phyloP scores from a whole-genome alignment of 1,140 invertebrate genomes.

The Diabrotica virgifera region DNA sequence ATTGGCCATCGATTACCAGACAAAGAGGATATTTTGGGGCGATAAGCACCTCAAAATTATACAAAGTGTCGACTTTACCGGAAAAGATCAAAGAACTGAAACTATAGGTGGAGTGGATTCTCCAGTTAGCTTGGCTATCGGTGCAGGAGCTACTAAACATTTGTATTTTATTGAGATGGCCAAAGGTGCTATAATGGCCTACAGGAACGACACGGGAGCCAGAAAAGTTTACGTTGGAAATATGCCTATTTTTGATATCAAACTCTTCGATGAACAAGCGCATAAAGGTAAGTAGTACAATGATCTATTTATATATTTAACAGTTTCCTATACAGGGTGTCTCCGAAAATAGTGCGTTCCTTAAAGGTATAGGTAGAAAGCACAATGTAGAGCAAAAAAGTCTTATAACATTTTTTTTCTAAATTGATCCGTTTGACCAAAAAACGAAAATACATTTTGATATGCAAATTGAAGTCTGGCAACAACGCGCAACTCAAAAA shows the following conservation, averaged over 20 bases:
- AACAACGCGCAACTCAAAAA: too few relatives aligned
- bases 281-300: slow-evolving; percentile 10
- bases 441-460: too few relatives aligned
- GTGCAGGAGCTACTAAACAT: slow-evolving; percentile 47
- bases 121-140: slow-evolving; percentile 71
- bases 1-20: slow-evolving; percentile 77
- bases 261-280: slow-evolving; percentile 54
- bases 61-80: slow-evolving; percentile 73
- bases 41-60: slow-evolving; percentile 69
- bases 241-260: slow-evolving; percentile 61
- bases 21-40: slow-evolving; percentile 72
- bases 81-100: slow-evolving; percentile 63
- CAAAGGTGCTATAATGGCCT: slow-evolving; percentile 56
- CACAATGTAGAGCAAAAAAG: too few relatives aligned
- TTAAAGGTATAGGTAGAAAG: too few relatives aligned
- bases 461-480: too few relatives aligned
- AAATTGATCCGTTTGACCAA: too few relatives aligned
- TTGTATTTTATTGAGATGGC: slow-evolving; percentile 74
- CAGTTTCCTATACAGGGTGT: too few relatives aligned
- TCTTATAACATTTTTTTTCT: too few relatives aligned
- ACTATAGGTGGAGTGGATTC: slow-evolving; percentile 58
- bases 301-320: too few relatives aligned
- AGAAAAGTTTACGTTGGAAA: slow-evolving; percentile 52
- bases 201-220: slow-evolving; percentile 47
- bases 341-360: too few relatives aligned